These are phyloP conservation scores for Hestina assimilis DNA, from an alignment of 1,140 invertebrate genomes.

Conservation along the genomic window DNA sequence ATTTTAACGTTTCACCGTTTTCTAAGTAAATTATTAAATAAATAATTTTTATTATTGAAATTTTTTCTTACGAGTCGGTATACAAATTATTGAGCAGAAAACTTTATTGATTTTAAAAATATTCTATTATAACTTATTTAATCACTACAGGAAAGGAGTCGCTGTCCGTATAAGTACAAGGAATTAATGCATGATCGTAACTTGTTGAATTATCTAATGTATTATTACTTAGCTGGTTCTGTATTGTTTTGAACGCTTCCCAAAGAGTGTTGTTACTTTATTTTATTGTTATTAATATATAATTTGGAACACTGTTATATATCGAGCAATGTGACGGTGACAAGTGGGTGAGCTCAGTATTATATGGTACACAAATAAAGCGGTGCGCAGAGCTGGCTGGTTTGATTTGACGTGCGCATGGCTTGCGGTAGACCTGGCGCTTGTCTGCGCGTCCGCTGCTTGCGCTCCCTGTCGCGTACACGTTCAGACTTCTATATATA, in stretches of 20 bases:
- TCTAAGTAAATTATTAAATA: too few species aligned
- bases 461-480: too few species aligned
- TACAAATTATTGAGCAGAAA: too few species aligned
- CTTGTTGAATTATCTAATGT: neutral
- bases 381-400: constrained; percentile 13
- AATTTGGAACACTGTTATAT: neutral
- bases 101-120: too few species aligned
- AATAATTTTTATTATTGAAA: too few species aligned
- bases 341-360: too few species aligned
- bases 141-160: neutral
- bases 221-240: neutral
- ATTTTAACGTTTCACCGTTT: too few species aligned
- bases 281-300: neutral
- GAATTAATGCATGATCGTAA: constrained; percentile 12
- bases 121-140: neutral
- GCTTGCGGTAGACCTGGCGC: neutral
- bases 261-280: neutral
- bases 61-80: too few species aligned
- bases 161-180: neutral
- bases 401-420: constrained; percentile 20
- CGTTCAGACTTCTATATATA: too few species aligned
- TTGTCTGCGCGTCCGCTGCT: neutral
- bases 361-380: constrained; percentile 13
- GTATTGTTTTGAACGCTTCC: neutral
- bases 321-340: neutral